Conservation (phyloP, 2,888 invertebrate genomes). For the Rhamnusium bicolor region DNA sequence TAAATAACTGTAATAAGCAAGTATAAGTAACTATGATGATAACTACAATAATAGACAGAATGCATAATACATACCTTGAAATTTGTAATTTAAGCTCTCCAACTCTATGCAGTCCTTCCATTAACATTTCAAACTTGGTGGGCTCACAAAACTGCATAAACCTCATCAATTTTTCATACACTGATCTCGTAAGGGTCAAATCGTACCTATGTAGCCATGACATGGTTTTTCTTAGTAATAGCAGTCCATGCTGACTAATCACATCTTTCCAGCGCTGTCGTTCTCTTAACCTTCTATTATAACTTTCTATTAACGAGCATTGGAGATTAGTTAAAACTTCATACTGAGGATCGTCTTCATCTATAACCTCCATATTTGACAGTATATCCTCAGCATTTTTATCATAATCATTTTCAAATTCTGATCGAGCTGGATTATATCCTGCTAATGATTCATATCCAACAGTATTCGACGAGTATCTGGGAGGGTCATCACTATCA, state of each 20-base stretch:
- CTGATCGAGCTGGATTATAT: conserved; percentile 88
- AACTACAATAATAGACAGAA: not conserved
- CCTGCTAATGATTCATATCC: conserved; percentile 82
- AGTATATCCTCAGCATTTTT: conserved; percentile 84
- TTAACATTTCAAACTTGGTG: conserved; percentile 82
- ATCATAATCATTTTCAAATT: conserved; percentile 89
- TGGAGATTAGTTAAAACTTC: conserved; percentile 78
- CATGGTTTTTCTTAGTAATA: conserved; percentile 80
- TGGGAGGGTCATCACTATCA: conserved; percentile 82
- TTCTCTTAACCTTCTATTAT: conserved; percentile 84
- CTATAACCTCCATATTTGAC: conserved; percentile 70
- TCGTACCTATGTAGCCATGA: conserved; percentile 83
- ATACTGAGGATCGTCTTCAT: conserved; percentile 72
- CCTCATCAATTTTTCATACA: conserved; percentile 76
- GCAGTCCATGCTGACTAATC: conserved; percentile 85
- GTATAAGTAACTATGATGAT: too few species aligned
- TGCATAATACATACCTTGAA: conserved; percentile 68
- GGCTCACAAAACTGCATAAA: conserved; percentile 83
- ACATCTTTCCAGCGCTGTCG: conserved; percentile 81
- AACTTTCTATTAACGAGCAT: conserved; percentile 80
- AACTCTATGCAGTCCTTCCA: conserved; percentile 84
- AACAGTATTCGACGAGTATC: conserved; percentile 72
- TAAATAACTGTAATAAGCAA: too few species aligned
- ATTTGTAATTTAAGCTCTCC: conserved; percentile 79
- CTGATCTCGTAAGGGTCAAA: conserved; percentile 74